phyloP scores from a whole-genome alignment of 2,888 invertebrate species.

The Andrena minutula region DNA sequence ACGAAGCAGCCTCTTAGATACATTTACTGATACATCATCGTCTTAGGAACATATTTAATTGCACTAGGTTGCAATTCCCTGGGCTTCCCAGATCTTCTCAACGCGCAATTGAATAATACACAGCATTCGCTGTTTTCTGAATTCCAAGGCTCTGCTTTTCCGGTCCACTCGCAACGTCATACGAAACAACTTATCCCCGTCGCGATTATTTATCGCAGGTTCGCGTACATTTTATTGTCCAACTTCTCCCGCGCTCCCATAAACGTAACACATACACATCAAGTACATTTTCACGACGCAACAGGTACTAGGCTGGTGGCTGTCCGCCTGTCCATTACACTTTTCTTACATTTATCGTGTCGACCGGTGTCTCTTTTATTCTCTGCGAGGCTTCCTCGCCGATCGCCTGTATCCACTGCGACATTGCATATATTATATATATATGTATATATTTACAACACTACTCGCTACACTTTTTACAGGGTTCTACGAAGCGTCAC shows the following conservation, averaged over 20 bases:
- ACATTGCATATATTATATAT: constrained; percentile 24
- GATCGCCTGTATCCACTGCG: constrained; percentile 38
- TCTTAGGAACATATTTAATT: constrained; percentile 32
- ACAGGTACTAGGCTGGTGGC: constrained; percentile 76
- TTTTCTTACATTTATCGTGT: not conserved
- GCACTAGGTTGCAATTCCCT: not conserved
- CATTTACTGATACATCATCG: not conserved
- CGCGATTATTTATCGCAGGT: constrained; percentile 53
- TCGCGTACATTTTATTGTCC: constrained; percentile 58
- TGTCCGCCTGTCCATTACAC: constrained; percentile 39
- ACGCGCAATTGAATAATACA: not conserved
- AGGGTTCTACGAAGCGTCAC: constrained; percentile 35
- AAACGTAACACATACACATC: constrained; percentile 60
- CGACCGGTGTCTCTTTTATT: constrained; percentile 23
- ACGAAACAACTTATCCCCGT: constrained; percentile 13
- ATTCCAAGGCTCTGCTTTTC: constrained; percentile 1
- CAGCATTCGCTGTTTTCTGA: not conserved
- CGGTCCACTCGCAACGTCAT: not conserved
- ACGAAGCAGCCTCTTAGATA: not conserved
- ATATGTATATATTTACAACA: constrained; percentile 45
- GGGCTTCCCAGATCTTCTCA: not conserved
- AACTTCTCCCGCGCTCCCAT: constrained; percentile 52
- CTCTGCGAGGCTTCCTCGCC: not conserved
- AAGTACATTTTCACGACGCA: constrained; percentile 70
- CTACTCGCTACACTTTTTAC: constrained; percentile 55